Base-by-base conservation (phyloP, 2,113 vertebrate species). In the Halichoerus grypus region DNA sequence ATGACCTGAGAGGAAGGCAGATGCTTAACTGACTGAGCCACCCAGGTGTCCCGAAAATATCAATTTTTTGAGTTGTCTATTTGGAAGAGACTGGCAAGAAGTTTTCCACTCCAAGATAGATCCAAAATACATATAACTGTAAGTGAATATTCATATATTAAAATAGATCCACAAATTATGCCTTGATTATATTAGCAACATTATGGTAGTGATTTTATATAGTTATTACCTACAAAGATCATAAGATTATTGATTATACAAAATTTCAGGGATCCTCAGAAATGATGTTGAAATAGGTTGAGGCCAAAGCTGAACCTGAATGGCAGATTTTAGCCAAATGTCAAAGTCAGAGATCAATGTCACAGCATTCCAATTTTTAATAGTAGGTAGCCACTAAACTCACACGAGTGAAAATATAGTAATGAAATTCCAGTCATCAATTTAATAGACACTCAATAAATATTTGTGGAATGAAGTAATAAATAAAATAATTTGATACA, bases 261-360 rank as follows among this genome's bases (percentile, higher is more conserved):
- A 2, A 11, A n/a, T 61, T 92, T 91, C 24, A 74, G 33, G 57
- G 69, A 72, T 88, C n/a, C 46, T 46, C 15, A 84, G 67, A 91
- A 93, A 84, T 49, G 14, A 67, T 88, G 57, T 46, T 92, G 57
- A 94, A 95, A 95, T 61, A 80, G 26, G 33, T 39, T n/a, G 88
- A 94, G 79, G 51, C n/a, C 74, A 90, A 87, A 92, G 10, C 18
- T 39, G 8, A 90, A 63, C 13, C 8, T 16, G 13, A 65, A 76
- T 15, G 53, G 53, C 7, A 87, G 80, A 87, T 67, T 94, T 81
- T 87, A 92, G 59, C 11, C 36, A 77, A 77, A 81, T 61, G 61
- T 89, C 28, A 90, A 92, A 84, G 33, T 57, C 65, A 87, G 91
- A 63, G 83, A 21, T 71, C 63, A 95, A 18, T 88, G 24, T 72